Conservation (phyloP, 2,888 invertebrate genomes). For the Hofmannophila pseudospretella region DNA sequence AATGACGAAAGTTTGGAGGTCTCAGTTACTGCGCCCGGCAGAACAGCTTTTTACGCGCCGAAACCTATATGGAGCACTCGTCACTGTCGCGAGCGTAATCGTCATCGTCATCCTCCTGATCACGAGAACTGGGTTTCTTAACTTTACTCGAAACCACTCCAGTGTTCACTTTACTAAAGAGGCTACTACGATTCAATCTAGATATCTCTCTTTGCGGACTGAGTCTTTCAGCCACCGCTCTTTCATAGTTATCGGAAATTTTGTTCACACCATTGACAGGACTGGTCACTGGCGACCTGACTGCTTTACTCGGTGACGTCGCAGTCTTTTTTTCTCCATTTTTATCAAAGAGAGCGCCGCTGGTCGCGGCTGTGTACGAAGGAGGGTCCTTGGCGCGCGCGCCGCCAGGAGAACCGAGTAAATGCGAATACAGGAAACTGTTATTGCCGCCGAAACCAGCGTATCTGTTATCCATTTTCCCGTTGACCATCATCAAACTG, state of each 20-base stretch:
- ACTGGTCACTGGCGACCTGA: conserved; percentile 49
- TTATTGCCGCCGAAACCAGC: conserved; percentile 59
- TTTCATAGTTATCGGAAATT: conserved; percentile 71
- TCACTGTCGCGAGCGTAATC: conserved; percentile 79
- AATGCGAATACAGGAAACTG: conserved; percentile 67
- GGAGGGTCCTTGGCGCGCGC: conserved; percentile 61
- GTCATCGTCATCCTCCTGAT: conserved; percentile 62
- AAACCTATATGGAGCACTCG: conserved; percentile 79
- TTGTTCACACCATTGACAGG: conserved; percentile 67
- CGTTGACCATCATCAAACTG: conserved; percentile 69
- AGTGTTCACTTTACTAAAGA: conserved; percentile 67
- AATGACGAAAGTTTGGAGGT: conserved; percentile 17
- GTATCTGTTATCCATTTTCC: conserved; percentile 63
- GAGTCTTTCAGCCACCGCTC: conserved; percentile 62
- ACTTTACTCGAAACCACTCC: conserved; percentile 61
- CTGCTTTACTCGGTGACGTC: conserved; percentile 43
- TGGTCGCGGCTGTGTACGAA: conserved; percentile 56
- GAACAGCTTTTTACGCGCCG: conserved; percentile 22
- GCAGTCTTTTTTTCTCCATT: conserved; percentile 25
- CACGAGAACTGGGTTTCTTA: conserved; percentile 39
- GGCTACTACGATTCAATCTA: conserved; percentile 51
- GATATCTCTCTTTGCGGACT: conserved; percentile 57
- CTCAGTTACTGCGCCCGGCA: conserved; percentile 26
- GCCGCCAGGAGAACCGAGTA: conserved; percentile 47
- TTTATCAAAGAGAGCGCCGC: conserved; percentile 47